Conservation (phyloP, 2,797 vertebrate species). For the Carapus acus region DNA sequence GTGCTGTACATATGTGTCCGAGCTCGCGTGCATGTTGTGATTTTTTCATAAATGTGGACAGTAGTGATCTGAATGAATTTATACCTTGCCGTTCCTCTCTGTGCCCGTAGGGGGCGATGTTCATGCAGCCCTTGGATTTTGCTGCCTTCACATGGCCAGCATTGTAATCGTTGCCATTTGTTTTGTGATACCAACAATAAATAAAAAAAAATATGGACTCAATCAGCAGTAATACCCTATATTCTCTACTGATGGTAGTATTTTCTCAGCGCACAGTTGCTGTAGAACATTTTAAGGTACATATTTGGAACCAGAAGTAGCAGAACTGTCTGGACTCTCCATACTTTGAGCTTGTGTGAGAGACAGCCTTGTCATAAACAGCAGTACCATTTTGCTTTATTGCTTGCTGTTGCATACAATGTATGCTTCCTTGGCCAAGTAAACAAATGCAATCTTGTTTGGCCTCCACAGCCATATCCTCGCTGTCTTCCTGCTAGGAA, state of each 20-base stretch:
- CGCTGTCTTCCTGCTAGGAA: slow-evolving; percentile 63
- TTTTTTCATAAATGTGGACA: slow-evolving; percentile 10
- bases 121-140: slow-evolving; percentile 18
- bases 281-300: slow-evolving; percentile 29
- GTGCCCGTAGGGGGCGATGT: slow-evolving; percentile 54
- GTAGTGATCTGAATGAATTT: slow-evolving; percentile 51
- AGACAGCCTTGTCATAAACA: slow-evolving; percentile 29
- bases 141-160: slow-evolving; percentile 23
- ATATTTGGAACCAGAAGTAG: slow-evolving; percentile 35
- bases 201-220: not conserved
- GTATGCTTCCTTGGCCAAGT: slow-evolving; percentile 31
- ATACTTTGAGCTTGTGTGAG: slow-evolving; percentile 35
- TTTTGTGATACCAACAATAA: not conserved
- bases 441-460: slow-evolving; percentile 57
- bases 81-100: slow-evolving; percentile 29
- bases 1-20: not conserved
- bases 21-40: not conserved
- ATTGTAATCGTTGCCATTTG: slow-evolving; percentile 20
- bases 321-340: slow-evolving; percentile 39
- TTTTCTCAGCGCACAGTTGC: slow-evolving; percentile 2
- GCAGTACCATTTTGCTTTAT: slow-evolving; percentile 22
- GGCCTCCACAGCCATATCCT: slow-evolving; percentile 47
- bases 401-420: slow-evolving; percentile 21
- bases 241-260: too few species aligned
- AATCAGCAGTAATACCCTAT: too few species aligned